phyloP scores from a whole-genome alignment of 1,140 invertebrate species.

The Ptiloglossa arizonensis region DNA sequence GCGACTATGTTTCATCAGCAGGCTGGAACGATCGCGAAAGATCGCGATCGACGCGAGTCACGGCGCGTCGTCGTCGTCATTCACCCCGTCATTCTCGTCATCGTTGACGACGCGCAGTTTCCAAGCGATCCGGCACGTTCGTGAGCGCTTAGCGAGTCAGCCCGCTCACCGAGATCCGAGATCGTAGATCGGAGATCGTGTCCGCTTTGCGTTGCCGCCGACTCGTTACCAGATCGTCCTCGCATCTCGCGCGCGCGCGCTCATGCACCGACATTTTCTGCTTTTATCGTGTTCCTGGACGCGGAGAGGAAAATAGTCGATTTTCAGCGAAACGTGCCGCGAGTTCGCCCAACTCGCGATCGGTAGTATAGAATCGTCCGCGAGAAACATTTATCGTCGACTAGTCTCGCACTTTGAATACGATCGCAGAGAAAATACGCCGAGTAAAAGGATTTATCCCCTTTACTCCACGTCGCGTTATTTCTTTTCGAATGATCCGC shows the following conservation, averaged over 20 bases:
- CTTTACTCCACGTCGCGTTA: no score
- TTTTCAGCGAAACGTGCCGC: neutral
- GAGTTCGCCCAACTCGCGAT: no score
- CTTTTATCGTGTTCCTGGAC: neutral
- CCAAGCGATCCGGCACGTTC: constrained; percentile 11
- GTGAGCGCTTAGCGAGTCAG: constrained; percentile 7
- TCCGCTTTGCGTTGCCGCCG: constrained; percentile 54
- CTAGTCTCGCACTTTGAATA: no score
- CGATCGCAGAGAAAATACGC: no score
- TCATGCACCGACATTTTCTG: neutral
- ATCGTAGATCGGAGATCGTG: constrained; percentile 56
- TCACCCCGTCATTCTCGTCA: constrained; percentile 31
- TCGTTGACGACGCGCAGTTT: constrained; percentile 31
- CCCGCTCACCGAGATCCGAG: constrained; percentile 31
- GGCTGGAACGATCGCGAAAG: constrained; percentile 23
- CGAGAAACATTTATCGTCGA: no score
- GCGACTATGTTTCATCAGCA: no score
- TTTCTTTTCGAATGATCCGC: no score
- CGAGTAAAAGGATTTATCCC: no score
- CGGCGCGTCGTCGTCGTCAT: constrained; percentile 22
- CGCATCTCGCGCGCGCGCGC: constrained; percentile 17
- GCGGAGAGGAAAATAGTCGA: no score
- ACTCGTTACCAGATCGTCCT: constrained; percentile 52
- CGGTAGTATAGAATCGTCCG: no score
- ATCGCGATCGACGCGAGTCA: constrained; percentile 32